Evolutionary conservation across 1,140 invertebrate species (phyloP).

Genomic region (Patella vulgata): DNA sequence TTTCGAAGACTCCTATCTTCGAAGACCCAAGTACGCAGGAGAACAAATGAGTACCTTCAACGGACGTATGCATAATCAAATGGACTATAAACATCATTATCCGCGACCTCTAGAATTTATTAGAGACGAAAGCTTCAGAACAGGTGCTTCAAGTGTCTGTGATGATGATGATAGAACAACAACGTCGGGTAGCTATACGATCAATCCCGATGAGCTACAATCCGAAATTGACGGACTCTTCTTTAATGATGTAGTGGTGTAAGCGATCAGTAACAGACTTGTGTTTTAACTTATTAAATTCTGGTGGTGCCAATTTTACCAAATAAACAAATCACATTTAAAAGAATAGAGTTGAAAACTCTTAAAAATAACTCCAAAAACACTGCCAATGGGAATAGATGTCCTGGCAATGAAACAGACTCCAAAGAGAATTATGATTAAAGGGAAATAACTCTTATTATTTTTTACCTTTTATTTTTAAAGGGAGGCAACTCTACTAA

Average conservation of each 20-base stretch:
- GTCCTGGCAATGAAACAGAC: too few species aligned
- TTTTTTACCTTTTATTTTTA: too few species aligned
- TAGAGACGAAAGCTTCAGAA: background rate
- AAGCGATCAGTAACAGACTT: too few species aligned
- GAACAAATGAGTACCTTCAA: constrained; percentile 7
- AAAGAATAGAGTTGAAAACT: too few species aligned
- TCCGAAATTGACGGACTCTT: constrained; percentile 42
- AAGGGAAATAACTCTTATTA: too few species aligned
- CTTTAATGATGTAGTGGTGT: constrained; percentile 29
- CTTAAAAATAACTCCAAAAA: too few species aligned
- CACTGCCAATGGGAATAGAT: too few species aligned
- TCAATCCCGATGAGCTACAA: constrained; percentile 50
- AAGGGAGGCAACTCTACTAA: too few species aligned
- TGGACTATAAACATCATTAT: constrained; percentile 3
- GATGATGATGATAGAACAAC: constrained; percentile 55
- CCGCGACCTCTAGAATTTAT: background rate
- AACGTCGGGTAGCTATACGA: constrained; percentile 58
- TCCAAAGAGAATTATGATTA: too few species aligned
- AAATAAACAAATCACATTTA: too few species aligned
- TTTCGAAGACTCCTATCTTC: background rate
- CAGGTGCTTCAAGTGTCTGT: constrained; percentile 14
- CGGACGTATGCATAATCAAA: background rate
- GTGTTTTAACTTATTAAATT: too few species aligned
- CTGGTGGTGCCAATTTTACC: too few species aligned
- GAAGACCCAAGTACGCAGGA: background rate